These are phyloP conservation scores for Cynaeus angustus DNA, from an alignment of 2,888 invertebrate genomes.

Conservation along the genomic window DNA sequence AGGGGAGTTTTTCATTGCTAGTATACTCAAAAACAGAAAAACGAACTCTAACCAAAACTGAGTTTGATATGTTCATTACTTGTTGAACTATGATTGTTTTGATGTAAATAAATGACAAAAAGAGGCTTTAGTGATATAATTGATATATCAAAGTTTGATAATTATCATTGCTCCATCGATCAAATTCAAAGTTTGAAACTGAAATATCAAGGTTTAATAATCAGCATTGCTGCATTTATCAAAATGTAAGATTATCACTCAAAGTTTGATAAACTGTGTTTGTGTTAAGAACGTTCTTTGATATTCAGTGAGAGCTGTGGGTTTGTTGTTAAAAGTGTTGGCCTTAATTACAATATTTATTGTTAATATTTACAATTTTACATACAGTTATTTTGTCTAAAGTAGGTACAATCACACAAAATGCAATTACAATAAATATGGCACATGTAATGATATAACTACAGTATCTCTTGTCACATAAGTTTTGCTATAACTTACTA, in stretches of 20 bases:
- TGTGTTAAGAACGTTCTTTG: too few species aligned
- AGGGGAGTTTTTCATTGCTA: slow-evolving; percentile 94
- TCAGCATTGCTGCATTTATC: too few species aligned
- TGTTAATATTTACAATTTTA: slow-evolving; percentile 67
- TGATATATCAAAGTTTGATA: too few species aligned
- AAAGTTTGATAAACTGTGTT: too few species aligned
- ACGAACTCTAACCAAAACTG: slow-evolving; percentile 52
- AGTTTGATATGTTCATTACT: background rate
- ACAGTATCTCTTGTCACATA: slow-evolving; percentile 52
- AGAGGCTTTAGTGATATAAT: too few species aligned
- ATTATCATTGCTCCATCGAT: too few species aligned
- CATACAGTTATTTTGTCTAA: slow-evolving; percentile 61
- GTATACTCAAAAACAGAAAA: slow-evolving; percentile 81
- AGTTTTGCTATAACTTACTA: slow-evolving; percentile 51
- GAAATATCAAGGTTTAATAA: too few species aligned
- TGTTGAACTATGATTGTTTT: too few species aligned
- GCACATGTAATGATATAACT: slow-evolving; percentile 64
- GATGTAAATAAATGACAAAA: too few species aligned
- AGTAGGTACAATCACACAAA: slow-evolving; percentile 65
- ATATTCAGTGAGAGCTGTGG: too few species aligned
- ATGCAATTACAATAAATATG: slow-evolving; percentile 67
- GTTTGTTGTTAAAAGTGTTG: background rate
- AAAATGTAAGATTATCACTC: too few species aligned
- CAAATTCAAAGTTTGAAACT: too few species aligned
- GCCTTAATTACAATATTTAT: slow-evolving; percentile 57